These are phyloP conservation scores for Macaria notata DNA, from an alignment of 2,888 invertebrate species.

Conservation along the genomic window DNA sequence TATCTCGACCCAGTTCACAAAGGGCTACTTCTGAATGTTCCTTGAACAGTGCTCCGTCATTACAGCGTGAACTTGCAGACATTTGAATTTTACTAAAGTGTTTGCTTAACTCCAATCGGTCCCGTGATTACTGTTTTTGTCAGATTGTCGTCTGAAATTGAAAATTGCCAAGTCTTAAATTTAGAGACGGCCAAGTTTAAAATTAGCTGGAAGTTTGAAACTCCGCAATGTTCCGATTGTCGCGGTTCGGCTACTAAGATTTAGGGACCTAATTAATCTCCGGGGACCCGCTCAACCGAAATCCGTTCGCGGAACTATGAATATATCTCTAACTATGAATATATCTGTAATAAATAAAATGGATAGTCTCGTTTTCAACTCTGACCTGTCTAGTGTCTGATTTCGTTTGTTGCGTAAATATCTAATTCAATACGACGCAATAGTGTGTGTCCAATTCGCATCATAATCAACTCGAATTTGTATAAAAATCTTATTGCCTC, in stretches of 20 bases:
- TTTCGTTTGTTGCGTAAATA: conserved; percentile 14
- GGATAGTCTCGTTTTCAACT: conserved; percentile 6
- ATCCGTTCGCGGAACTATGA: conserved; percentile 34
- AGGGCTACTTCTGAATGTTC: conserved; percentile 2
- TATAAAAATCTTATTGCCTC: conserved; percentile 9
- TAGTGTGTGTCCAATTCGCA: conserved; percentile 14
- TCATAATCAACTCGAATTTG: conserved; percentile 10
- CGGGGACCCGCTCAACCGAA: conserved; percentile 43
- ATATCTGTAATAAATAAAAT: conserved; percentile 15
- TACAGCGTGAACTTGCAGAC: conserved; percentile 22
- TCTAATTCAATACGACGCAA: conserved; percentile 13
- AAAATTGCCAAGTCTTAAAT: conserved; percentile 32
- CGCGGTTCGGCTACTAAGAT: conserved; percentile 51
- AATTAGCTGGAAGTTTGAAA: conserved; percentile 48
- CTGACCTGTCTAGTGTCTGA: conserved; percentile 6
- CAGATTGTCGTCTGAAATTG: conserved; percentile 32
- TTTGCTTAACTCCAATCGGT: conserved; percentile 25
- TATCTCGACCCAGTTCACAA: conserved; percentile 2
- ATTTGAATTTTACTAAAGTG: conserved; percentile 28
- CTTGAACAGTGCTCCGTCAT: conserved; percentile 4
- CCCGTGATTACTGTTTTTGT: conserved; percentile 32
- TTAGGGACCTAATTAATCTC: conserved; percentile 54
- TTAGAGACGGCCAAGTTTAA: conserved; percentile 38
- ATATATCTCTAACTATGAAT: too few relatives aligned
- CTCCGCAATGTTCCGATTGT: conserved; percentile 42